phyloP scores from a whole-genome alignment of 2,888 invertebrate species.

The Microctonus brassicae region DNA sequence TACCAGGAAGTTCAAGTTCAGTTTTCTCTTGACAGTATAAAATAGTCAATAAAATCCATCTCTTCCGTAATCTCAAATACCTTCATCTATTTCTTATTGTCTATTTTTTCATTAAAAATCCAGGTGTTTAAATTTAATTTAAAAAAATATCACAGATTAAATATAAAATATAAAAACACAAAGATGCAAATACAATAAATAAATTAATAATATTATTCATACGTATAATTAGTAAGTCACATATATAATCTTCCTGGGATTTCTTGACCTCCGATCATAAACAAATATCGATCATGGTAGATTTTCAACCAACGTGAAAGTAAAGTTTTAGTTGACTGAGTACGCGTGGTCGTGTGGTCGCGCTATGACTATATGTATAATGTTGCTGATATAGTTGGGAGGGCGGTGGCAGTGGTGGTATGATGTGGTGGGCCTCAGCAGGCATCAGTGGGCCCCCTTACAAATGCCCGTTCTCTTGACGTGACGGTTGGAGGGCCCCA shows the following conservation, averaged over 20 bases:
- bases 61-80: conserved; percentile 1
- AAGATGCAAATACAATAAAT: too few relatives aligned
- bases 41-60: conserved; percentile 6
- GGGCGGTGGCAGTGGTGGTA: conserved; percentile 42
- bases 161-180: not conserved
- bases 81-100: not conserved
- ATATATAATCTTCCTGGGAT: conserved; percentile 21
- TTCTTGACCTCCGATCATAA: conserved; percentile 7
- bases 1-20: conserved; percentile 9
- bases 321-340: conserved; percentile 54
- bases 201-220: not conserved
- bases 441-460: conserved; percentile 24
- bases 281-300: conserved; percentile 35
- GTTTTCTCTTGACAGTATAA: not conserved
- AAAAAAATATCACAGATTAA: not conserved
- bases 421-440: too few relatives aligned
- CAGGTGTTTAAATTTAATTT: not conserved
- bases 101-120: not conserved
- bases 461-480: not conserved
- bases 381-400: not conserved
- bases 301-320: conserved; percentile 49
- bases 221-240: too few relatives aligned
- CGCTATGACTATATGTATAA: conserved; percentile 14
- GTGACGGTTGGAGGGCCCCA: conserved; percentile 27
- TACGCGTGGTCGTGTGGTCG: conserved; percentile 56